Evolutionary conservation across 2,113 vertebrate genomes (phyloP), one percentile per base, ranked within the genome.

Genomic region (Cryptotis parvus): DNA sequence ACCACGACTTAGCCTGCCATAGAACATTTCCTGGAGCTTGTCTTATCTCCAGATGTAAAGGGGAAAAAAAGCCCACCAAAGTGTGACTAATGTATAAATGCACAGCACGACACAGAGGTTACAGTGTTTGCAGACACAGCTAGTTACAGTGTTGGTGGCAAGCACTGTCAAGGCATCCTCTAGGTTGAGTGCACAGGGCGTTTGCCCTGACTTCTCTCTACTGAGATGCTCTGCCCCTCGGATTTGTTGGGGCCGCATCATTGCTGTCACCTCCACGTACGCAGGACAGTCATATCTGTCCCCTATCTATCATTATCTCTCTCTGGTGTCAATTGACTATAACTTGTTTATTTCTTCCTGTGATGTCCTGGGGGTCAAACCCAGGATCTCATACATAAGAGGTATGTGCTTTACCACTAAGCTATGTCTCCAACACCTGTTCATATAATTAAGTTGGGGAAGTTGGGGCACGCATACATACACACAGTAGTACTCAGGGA

Each of bases 1-100:
- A 89, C 85, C 80, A 94, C 75, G 52, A 65, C 31, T 43, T n/a
- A 84, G 10, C 39, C 63, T n/a, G 72, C 72, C 55, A 55, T 37
- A 93, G 31, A 88, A n/a, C 1, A 20, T 9, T 84, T 39, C 24
- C 37, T 29, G 49, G 52, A 87, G 39, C 92, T 80, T 63, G n/a
- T 73, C 31, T 35, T 75, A 22, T 75, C 78, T 90, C 29, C 20
- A 49, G 20, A 27, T 77, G 88, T 70, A 14, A 78, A 55, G 66
- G 7, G n/a, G 35, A 74, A 85, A 84, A 9, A 31, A 89, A 77
- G 35, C 22, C 27, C 55, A 73, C 33, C 35, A 24, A 78, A 15
- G 14, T 58, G 18, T 43, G 65, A 8, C 31, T 31, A n/a, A 80
- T 33, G 70, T 43, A 31, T 6, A 29, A 65, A 22, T 31, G 63